Conservation (phyloP, 1,140 invertebrate species). For the Helicoverpa zea region DNA sequence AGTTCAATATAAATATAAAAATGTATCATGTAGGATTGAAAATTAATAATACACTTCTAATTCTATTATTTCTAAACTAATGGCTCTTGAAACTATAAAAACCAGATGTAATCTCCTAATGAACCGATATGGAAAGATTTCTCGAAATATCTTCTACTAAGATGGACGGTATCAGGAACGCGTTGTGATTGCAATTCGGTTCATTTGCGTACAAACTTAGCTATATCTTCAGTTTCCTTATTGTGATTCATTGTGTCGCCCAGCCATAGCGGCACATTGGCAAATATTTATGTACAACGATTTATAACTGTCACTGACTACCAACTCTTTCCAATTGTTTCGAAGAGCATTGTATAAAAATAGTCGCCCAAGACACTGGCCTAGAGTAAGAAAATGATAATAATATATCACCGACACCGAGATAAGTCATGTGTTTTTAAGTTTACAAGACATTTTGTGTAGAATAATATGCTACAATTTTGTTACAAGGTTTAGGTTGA, state of each 20-base stretch:
- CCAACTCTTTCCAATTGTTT: slow-evolving; percentile 78
- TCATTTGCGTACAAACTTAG: slow-evolving; percentile 16
- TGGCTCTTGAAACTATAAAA: too few species aligned
- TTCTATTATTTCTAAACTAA: too few species aligned
- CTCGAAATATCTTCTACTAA: too few species aligned
- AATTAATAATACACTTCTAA: too few species aligned
- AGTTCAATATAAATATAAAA: too few species aligned
- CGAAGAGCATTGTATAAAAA: slow-evolving; percentile 68
- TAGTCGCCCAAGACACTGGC: slow-evolving; percentile 69
- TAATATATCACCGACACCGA: slow-evolving; percentile 66
- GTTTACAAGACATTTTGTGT: slow-evolving; percentile 40
- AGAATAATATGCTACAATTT: slow-evolving; percentile 34
- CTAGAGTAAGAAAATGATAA: slow-evolving; percentile 69
- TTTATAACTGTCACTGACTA: slow-evolving; percentile 72
- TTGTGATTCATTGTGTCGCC: slow-evolving; percentile 50
- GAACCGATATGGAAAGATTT: too few species aligned
- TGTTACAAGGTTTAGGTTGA: slow-evolving; percentile 26
- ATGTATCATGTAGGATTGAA: too few species aligned
- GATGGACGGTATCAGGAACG: slow-evolving; percentile 1
- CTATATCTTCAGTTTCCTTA: slow-evolving; percentile 52
- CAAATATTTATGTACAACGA: slow-evolving; percentile 69
- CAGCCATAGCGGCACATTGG: slow-evolving; percentile 34
- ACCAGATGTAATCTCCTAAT: too few species aligned
- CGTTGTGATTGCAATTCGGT: slow-evolving; percentile 34
- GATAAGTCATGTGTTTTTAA: slow-evolving; percentile 64